These are phyloP conservation scores for Ditylenchus dipsaci DNA, from an alignment of 1,140 invertebrate genomes.

Conservation along the genomic window DNA sequence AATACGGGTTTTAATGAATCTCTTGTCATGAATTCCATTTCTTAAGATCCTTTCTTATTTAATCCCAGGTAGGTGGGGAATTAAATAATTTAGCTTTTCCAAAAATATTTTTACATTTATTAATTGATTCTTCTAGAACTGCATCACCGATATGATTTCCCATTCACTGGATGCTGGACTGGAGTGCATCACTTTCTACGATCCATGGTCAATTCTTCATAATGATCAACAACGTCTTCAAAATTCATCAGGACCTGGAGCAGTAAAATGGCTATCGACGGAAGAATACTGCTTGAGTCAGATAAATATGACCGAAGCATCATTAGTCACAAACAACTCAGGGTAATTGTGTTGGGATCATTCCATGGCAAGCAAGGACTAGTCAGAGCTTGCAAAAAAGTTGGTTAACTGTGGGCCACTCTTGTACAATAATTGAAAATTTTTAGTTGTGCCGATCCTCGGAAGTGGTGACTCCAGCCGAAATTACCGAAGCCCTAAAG, in stretches of 20 bases:
- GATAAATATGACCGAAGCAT: background rate
- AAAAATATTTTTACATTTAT: background rate
- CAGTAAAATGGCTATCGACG: background rate
- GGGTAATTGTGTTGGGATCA: background rate
- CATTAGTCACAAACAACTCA: background rate
- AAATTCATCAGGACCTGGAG: background rate
- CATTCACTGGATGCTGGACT: background rate
- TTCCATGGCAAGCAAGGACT: background rate
- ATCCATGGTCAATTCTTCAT: slow-evolving; percentile 1
- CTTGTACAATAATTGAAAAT: background rate
- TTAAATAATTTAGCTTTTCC: too few species aligned
- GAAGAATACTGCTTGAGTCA: background rate
- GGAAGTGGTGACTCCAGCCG: background rate
- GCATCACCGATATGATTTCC: background rate
- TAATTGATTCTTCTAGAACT: background rate
- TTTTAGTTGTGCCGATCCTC: background rate
- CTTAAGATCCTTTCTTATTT: too few species aligned
- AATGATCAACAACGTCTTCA: background rate
- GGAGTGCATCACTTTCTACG: background rate
- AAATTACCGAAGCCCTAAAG: background rate
- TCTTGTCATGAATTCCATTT: too few species aligned
- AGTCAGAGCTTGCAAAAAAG: slow-evolving; percentile 2
- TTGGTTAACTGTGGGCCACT: background rate
- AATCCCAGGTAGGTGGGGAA: too few species aligned
- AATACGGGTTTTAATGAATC: too few species aligned